A percentile compares a stretch with the other conserved stretches of the same genome.
These are phyloP conservation scores for Eulemur rubriventer DNA, from an alignment of 2,797 vertebrate species.

Conservation along the genomic window DNA sequence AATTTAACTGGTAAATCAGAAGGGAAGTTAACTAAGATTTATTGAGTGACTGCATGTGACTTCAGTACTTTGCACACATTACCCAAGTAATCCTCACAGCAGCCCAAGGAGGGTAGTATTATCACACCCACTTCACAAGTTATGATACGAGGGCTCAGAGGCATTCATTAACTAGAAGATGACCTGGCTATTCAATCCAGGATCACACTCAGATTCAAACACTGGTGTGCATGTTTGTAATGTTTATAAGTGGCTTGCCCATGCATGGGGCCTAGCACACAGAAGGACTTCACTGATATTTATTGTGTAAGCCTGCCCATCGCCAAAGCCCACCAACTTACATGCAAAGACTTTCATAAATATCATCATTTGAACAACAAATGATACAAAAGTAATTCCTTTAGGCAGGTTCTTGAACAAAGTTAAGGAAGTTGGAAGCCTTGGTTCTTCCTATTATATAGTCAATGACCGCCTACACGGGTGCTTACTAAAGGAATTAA, in stretches of 20 bases:
- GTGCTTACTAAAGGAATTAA: slow-evolving; percentile 47
- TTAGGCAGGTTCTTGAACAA: slow-evolving; percentile 20
- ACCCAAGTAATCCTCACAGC: neutral
- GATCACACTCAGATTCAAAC: neutral
- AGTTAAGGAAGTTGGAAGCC: slow-evolving; percentile 3
- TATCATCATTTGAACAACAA: slow-evolving; percentile 17
- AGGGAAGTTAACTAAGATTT: slow-evolving; percentile 28
- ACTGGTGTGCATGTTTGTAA: neutral
- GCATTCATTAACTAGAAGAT: neutral
- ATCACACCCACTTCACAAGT: neutral
- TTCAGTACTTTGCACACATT: neutral
- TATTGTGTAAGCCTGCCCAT: neutral
- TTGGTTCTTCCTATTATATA: neutral
- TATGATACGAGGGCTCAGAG: neutral
- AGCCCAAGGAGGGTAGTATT: neutral
- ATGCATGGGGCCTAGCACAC: neutral
- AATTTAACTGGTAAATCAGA: neutral
- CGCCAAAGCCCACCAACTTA: neutral
- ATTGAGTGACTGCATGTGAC: neutral
- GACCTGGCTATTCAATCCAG: neutral
- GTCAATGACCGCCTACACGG: neutral
- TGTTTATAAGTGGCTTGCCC: neutral
- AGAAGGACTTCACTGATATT: neutral
- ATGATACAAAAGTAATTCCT: slow-evolving; percentile 38
- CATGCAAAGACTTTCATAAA: neutral